These are phyloP conservation scores for Fissipunctia ypsillon DNA, from an alignment of 2,888 invertebrate species.

Conservation along the genomic window DNA sequence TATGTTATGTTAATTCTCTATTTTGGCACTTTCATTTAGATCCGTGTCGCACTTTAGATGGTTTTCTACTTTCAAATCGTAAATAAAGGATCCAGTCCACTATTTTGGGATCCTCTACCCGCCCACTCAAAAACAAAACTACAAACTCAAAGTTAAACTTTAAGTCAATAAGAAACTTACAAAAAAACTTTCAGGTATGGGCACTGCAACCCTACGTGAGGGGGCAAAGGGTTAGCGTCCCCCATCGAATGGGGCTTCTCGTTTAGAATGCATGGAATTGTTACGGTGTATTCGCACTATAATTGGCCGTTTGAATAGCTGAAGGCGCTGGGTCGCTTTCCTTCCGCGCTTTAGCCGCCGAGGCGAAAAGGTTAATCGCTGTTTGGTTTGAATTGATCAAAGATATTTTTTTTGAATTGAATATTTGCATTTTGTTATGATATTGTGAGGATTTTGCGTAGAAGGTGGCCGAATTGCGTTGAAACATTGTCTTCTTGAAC, in stretches of 20 bases:
- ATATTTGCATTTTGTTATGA: slow-evolving; percentile 8
- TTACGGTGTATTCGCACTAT: slow-evolving; percentile 59
- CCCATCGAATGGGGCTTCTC: slow-evolving; percentile 44
- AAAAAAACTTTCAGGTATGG: slow-evolving; percentile 46
- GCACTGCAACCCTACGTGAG: slow-evolving; percentile 23
- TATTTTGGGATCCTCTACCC: background rate
- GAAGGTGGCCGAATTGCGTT: background rate
- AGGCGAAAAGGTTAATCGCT: slow-evolving; percentile 28
- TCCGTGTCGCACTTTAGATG: background rate
- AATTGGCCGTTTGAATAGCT: slow-evolving; percentile 62
- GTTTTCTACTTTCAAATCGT: slow-evolving; percentile 14
- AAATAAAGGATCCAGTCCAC: slow-evolving; percentile 11
- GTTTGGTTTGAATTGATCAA: slow-evolving; percentile 9
- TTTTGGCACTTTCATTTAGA: slow-evolving; percentile 14
- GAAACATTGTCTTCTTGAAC: background rate
- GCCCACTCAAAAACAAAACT: slow-evolving; percentile 42
- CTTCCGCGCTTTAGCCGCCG: slow-evolving; percentile 49
- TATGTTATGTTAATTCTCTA: background rate
- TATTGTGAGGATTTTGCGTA: background rate
- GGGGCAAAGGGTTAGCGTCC: slow-evolving; percentile 13
- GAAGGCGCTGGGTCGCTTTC: slow-evolving; percentile 49
- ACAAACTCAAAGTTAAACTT: slow-evolving; percentile 38
- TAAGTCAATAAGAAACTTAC: slow-evolving; percentile 51
- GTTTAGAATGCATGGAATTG: slow-evolving; percentile 67
- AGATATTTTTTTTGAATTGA: slow-evolving; percentile 30